Conservation (phyloP, 2,113 vertebrate species). For the Pachypanchax playfairii region DNA sequence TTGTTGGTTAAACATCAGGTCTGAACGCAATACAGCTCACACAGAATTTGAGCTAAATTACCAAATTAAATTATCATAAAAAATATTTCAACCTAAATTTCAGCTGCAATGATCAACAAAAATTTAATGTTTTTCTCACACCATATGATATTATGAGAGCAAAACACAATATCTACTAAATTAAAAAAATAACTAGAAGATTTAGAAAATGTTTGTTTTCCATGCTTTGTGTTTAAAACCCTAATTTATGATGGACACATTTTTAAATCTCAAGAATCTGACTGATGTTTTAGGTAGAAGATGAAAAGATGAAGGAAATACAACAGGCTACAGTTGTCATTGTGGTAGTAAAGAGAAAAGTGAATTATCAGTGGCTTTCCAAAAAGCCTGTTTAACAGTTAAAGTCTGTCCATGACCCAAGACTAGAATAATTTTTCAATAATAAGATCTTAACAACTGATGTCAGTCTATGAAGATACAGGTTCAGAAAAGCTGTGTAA, state of each 20-base stretch:
- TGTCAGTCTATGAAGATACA: background rate
- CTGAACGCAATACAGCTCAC: too few species aligned
- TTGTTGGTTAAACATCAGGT: too few species aligned
- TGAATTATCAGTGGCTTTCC: conserved; percentile 27
- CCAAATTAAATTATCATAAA: too few species aligned
- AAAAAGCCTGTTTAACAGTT: conserved; percentile 18
- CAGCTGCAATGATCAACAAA: too few species aligned
- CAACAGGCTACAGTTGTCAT: background rate
- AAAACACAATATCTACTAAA: too few species aligned
- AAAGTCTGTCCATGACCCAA: conserved; percentile 5
- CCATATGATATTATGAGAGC: too few species aligned
- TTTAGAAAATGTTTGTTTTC: too few species aligned
- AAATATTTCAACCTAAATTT: too few species aligned
- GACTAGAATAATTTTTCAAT: background rate
- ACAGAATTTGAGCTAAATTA: too few species aligned
- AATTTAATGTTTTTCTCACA: too few species aligned
- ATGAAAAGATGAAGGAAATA: background rate
- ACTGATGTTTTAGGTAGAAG: background rate
- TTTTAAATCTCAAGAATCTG: background rate
- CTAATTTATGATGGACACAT: background rate
- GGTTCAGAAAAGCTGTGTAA: background rate
- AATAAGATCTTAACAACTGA: conserved; percentile 1
- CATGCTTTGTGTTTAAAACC: too few species aligned
- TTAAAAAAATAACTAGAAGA: too few species aligned
- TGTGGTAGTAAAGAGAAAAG: background rate